Base-by-base conservation (phyloP, 2,797 vertebrate genomes). In the Discoglossus pictus region DNA sequence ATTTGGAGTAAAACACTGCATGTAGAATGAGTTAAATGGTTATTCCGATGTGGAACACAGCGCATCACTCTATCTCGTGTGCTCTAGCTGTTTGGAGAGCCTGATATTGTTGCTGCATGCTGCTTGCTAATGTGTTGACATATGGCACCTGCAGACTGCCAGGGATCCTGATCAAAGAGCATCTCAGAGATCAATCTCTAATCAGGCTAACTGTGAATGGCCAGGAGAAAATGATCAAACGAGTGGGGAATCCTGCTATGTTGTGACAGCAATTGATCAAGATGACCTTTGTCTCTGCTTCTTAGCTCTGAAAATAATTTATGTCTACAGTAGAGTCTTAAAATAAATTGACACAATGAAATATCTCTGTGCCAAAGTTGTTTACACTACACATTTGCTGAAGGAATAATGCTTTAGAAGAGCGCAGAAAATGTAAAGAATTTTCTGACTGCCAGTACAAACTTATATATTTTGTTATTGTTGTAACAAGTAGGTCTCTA, bases 151-250 rank as follows among this genome's bases (percentile, higher is more conserved):
- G 87, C 47, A 53, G 79, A 6, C 75, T 80, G 73, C 74, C 0
- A 46, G 78, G 81, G 64, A 79, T 78, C 39, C 66, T 84, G 86
- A 89, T 88, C 84, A 90, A 90, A 91, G 86, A 79, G 75, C 67
- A 73, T 70, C 74, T 20, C 9, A 24, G 63, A 66, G 79, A 86
- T 85, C 83, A 80, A 58, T 78, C 79, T 85, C 75, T 80, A 87
- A 84, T 83, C 78, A 81, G 77, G 73, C 76, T 65, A 74, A 73
- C 72, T 82, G 60, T 71, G 75, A 76, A 85, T 74, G 71, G 66
- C 75, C 50, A 42, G 74, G 68, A 72, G 67, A 82, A 82, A 80
- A 79, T 75, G 83, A 86, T 87, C 86, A 89, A 87, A 90, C 84
- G 75, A 74, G 66, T 64, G 23, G 7, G 69, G 71, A 78, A 77